These are phyloP conservation scores for Spodoptera picta DNA, from an alignment of 2,888 invertebrate species.

Conservation along the genomic window DNA sequence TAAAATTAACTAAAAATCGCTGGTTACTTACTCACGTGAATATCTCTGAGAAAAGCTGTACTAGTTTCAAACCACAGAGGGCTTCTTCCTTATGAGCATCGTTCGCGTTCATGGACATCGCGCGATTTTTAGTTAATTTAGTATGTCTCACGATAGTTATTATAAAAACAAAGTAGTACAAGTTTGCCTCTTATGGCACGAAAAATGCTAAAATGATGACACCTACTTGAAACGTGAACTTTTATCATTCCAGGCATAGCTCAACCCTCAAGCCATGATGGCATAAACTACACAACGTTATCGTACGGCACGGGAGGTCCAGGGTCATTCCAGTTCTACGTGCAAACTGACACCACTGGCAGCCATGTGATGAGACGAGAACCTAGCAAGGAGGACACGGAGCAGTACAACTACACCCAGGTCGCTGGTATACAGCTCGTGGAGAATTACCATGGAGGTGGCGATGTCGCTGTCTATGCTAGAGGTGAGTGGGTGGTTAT, in stretches of 20 bases:
- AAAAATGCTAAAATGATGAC: no score
- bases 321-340: constrained; percentile 89
- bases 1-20: no score
- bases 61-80: no score
- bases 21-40: no score
- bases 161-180: no score
- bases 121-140: no score
- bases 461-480: constrained; percentile 95
- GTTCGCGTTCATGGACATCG: no score
- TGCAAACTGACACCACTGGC: constrained; percentile 59
- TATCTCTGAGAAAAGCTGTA: no score
- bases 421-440: constrained; percentile 91
- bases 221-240: no score
- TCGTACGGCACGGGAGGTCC: constrained; percentile 93
- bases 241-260: constrained; percentile 86
- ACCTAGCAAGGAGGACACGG: constrained; percentile 89
- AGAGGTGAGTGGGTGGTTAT: constrained; percentile 81
- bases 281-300: constrained; percentile 92
- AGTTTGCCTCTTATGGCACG: no score
- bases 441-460: constrained; percentile 94
- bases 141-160: no score
- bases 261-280: constrained; percentile 89
- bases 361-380: constrained; percentile 86
- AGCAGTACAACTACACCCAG: constrained; percentile 91
- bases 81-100: no score